Base-by-base conservation (phyloP, 2,888 invertebrate species). In the Orgyia antiqua region DNA sequence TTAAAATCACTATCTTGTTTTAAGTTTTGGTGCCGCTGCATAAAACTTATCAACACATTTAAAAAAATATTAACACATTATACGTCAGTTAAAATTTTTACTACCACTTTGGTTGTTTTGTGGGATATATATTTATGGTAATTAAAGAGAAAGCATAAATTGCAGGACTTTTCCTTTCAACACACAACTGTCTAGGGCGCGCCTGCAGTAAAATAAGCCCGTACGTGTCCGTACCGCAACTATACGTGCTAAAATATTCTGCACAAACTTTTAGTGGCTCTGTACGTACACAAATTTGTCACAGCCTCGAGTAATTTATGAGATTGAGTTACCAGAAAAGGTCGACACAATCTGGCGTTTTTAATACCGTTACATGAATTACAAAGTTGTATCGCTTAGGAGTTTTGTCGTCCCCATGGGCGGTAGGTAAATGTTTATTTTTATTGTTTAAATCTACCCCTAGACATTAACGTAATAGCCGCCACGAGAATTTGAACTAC, bases 381-480 rank as follows among this genome's bases (percentile, higher is more conserved):
- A 67, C 67, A 58, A 72, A 74, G 68, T 75, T 65, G 38, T 44
- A 60, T 59, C 68, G 65, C 73, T 78, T 68, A 61, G 58, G 63
- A 71, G 63, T 73, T 72, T 40, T 49, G 61, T 61, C 48, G 61
- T 63, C 63, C 61, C 67, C 46, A 48, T 51, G 50, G 59, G 49
- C 62, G 58, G 61, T 54, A 61, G 53, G 60, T 58, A 68, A 70
- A 65, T 74, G 69, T 78, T 82, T 76, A 72, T 77, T 74, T 82
- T 79, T 77, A 78, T 73, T 74, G 76, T 66, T 55, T 55, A 67
- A 72, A 73, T 69, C 66, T 63, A 67, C 73, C 77, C 70, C 59
- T 53, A 62, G 54, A 72, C 72, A 71, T 80, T 77, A 76, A 62
- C 57, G 63, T 76, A 78, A 82, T 74, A 64, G 71, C 63, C 52